Evolutionary conservation across 2,113 vertebrate species (phyloP).

Genomic region (Caranx melampygus): DNA sequence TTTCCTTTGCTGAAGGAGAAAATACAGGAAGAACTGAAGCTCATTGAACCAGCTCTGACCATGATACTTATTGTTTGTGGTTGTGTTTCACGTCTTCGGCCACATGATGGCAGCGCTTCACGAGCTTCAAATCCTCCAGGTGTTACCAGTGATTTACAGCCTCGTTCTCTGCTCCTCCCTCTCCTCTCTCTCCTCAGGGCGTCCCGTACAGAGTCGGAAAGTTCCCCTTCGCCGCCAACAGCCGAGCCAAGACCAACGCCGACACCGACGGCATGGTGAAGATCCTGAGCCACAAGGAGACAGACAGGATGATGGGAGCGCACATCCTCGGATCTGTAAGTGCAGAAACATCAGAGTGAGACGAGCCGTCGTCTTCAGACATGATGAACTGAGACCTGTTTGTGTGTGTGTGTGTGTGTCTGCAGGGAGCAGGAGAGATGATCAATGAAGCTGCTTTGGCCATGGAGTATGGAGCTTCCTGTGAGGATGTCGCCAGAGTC

Average conservation of each 20-base stretch:
- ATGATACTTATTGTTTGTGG: no score
- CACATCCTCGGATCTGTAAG: constrained; percentile 96
- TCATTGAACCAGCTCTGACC: no score
- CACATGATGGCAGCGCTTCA: no score
- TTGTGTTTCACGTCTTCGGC: no score
- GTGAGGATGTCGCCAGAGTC: constrained; percentile 96
- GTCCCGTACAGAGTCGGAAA: constrained; percentile 93
- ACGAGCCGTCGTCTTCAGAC: no score
- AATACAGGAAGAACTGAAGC: no score
- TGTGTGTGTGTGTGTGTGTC: neutral
- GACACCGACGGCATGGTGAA: constrained; percentile 99
- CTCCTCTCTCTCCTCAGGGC: constrained; percentile 79
- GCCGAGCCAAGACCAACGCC: constrained; percentile 96
- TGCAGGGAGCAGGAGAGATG: constrained; percentile 96
- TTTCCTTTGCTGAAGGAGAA: no score
- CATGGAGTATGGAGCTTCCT: constrained; percentile 98
- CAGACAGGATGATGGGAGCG: constrained; percentile 94
- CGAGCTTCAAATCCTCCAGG: no score
- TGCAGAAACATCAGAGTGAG: constrained; percentile 15
- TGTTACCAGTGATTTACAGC: neutral
- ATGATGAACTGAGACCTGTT: no score
- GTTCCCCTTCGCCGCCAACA: constrained; percentile 98
- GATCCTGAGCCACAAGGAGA: constrained; percentile 96
- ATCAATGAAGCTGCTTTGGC: constrained; percentile 97
- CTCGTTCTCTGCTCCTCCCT: neutral